phyloP scores from a whole-genome alignment of 2,113 vertebrate species.

The Cottus gobio region DNA sequence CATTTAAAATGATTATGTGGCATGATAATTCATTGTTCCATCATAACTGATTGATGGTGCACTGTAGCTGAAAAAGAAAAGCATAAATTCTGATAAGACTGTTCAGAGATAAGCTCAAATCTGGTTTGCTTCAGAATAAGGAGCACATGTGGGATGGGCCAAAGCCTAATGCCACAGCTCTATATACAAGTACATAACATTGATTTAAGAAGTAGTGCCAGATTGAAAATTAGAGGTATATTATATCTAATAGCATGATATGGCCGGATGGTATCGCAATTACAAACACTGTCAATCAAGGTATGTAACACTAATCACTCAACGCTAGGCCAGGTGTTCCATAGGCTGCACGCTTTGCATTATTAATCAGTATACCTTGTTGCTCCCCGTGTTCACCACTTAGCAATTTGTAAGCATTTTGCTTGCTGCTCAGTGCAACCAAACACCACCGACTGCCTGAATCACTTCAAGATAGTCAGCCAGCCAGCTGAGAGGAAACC shows the following conservation, averaged over 20 bases:
- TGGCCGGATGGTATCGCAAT: background rate
- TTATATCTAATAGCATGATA: background rate
- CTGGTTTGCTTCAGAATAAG: background rate
- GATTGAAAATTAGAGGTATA: background rate
- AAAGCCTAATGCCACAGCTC: background rate
- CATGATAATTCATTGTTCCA: background rate
- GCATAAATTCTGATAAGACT: background rate
- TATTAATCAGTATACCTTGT: constrained; percentile 68
- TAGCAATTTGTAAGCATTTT: constrained; percentile 78
- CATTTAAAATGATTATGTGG: background rate
- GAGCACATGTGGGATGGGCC: background rate
- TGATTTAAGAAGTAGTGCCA: background rate
- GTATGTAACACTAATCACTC: constrained; percentile 20
- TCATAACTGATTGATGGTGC: background rate
- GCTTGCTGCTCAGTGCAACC: constrained; percentile 63
- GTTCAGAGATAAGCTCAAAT: background rate
- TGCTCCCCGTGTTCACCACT: constrained; percentile 60
- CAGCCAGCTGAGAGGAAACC: constrained; percentile 26
- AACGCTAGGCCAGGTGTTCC: constrained; percentile 57
- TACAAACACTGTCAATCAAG: background rate
- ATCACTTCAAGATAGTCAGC: constrained; percentile 45
- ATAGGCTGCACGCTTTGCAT: constrained; percentile 65
- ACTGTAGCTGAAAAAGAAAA: background rate
- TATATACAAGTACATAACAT: too few relatives aligned
- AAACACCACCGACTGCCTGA: constrained; percentile 51